Conservation (phyloP, 2,113 vertebrate genomes). For the Poeciliopsis prolifica region DNA sequence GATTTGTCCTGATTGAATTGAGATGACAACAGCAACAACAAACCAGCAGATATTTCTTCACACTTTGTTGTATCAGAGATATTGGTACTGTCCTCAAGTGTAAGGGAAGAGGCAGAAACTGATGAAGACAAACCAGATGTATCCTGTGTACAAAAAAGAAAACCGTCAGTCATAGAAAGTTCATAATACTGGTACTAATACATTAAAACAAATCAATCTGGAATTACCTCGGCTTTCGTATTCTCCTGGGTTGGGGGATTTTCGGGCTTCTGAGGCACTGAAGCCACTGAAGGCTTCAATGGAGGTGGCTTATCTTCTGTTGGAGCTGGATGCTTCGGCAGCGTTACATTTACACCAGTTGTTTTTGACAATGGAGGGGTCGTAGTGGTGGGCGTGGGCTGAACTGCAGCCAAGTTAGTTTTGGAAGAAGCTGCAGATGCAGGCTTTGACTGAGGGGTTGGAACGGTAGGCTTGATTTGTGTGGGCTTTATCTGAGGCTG, state of each 20-base stretch:
- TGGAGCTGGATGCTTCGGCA: conserved; percentile 12
- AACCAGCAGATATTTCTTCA: conserved; percentile 62
- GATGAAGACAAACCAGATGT: conserved; percentile 23
- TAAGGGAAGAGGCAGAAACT: conserved; percentile 23
- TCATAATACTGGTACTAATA: neutral
- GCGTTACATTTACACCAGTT: neutral
- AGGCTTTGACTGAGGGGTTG: conserved; percentile 21
- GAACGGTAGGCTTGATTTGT: conserved; percentile 24
- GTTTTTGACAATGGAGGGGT: conserved; percentile 26
- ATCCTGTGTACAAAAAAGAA: conserved; percentile 30
- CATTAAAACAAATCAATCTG: neutral
- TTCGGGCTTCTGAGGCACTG: conserved; percentile 24
- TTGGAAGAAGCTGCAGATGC: conserved; percentile 13
- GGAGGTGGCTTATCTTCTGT: conserved; percentile 16
- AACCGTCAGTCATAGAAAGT: neutral
- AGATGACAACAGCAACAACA: neutral
- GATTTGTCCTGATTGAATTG: neutral
- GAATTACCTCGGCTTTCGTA: conserved; percentile 63
- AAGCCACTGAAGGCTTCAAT: conserved; percentile 18
- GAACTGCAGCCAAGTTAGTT: neutral
- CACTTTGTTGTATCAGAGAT: conserved; percentile 29
- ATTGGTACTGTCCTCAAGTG: conserved; percentile 17
- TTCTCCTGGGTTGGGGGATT: conserved; percentile 13
- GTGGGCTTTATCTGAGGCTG: conserved; percentile 34
- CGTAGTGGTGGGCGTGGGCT: conserved; percentile 26